Conservation (phyloP, 2,113 vertebrate genomes). For the Astur gentilis region DNA sequence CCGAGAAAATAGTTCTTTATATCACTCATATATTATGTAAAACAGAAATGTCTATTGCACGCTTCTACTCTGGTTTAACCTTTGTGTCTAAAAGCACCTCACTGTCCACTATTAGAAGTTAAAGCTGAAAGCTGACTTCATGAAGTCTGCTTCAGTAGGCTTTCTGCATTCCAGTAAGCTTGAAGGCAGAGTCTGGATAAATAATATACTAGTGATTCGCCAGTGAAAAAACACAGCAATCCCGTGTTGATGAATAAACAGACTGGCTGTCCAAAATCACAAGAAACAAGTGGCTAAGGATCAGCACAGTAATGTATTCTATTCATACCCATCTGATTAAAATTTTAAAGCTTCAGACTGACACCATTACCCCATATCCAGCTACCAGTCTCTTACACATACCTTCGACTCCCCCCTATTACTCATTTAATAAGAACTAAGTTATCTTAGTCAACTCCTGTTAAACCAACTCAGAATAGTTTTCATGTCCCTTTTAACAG, state of each 20-base stretch:
- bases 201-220: neutral
- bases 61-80: neutral
- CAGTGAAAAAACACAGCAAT: neutral
- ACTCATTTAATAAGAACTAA: fast-evolving
- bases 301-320: neutral
- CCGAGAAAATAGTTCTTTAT: neutral
- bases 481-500: neutral
- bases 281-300: neutral
- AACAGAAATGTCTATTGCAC: neutral
- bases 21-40: neutral
- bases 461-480: neutral
- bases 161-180: neutral
- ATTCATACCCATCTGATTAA: neutral
- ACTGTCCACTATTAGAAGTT: neutral
- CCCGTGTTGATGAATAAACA: neutral
- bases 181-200: neutral
- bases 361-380: neutral
- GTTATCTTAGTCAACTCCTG: neutral
- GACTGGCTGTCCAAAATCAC: neutral
- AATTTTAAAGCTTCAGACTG: neutral
- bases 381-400: neutral
- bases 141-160: neutral
- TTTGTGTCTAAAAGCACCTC: neutral
- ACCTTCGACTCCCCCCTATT: neutral
- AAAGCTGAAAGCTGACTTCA: neutral